Base-by-base conservation (phyloP, 2,888 invertebrate genomes). In the Meiosimyza platycephala region DNA sequence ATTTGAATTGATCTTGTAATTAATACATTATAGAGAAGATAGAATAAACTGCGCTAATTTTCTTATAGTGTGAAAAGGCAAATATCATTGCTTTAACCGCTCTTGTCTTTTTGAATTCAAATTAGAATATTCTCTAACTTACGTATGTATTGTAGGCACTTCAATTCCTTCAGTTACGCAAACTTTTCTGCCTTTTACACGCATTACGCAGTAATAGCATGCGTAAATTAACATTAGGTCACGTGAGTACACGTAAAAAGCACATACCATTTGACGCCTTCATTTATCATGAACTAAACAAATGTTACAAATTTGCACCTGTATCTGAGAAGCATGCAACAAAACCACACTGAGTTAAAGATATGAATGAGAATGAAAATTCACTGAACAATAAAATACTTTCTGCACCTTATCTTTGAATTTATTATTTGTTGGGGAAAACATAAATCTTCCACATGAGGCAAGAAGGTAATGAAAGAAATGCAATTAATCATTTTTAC, bases 231-330 rank as follows among this genome's bases (percentile, higher is more conserved):
- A 7, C 22, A 60, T 11, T 28, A n/a, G 6, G 50, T 64, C 22
- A 63, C 71, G 63, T 57, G 65, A 65, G 51, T 47, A 4, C 28
- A 40, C 40, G 6, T 40, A 40, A 6, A 64, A 51, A 67, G 18
- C 55, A 47, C 54, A 57, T 50, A 64, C 54, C 63, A 63, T 63
- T 63, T 33, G 70, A 70, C 70, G 63, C 54, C 16, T 63, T 55
- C 70, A 70, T 70, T 70, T 70, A 54, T 70, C 70, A 63, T 54
- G 54, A 52, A 18, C 51, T 63, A 62, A 70, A 54, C 52, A 40
- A 70, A 54, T 63, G 63, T 54, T 47, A 40, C 70, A 70, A 62
- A 70, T 70, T 70, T 70, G 70, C 70, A 70, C 70, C 70, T 70
- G 70, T 63, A 70, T 63, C 70, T 70, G 70, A 12, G 57, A 54